Percentiles rank a stretch among this genome's conserved stretches.
Conservation (phyloP, 1,140 invertebrate species). For the Eumeta japonica region DNA sequence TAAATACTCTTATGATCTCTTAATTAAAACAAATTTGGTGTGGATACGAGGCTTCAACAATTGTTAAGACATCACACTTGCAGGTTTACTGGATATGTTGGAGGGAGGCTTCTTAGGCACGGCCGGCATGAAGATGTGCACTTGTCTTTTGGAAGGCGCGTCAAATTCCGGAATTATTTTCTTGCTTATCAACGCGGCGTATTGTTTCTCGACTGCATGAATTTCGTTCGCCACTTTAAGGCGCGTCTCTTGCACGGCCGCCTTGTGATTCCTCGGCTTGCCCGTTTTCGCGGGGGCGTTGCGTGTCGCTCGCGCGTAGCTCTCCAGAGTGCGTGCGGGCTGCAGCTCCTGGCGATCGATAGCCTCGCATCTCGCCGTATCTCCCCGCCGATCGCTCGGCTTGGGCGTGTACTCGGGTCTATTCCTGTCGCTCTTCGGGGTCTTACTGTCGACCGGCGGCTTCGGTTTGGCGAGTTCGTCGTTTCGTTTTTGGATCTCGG, state of each 20-base stretch:
- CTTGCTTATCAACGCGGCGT: slow-evolving; percentile 45
- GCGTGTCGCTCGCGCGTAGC: slow-evolving; percentile 46
- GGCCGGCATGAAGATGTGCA: slow-evolving; percentile 70
- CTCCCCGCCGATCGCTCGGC: slow-evolving; percentile 20
- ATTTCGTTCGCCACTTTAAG: slow-evolving; percentile 36
- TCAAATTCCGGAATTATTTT: slow-evolving; percentile 40
- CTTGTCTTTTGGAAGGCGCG: slow-evolving; percentile 53
- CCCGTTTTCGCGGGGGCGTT: slow-evolving; percentile 7
- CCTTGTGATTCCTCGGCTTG: slow-evolving; percentile 24
- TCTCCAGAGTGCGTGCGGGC: slow-evolving; percentile 45
- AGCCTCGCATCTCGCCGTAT: slow-evolving; percentile 18
- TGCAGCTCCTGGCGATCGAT: slow-evolving; percentile 47
- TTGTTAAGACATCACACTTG: slow-evolving; percentile 39
- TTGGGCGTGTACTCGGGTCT: slow-evolving; percentile 18
- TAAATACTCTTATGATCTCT: too few relatives aligned
- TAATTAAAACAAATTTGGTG: too few relatives aligned
- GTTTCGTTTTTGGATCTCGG: slow-evolving; percentile 37
- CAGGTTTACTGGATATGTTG: slow-evolving; percentile 21
- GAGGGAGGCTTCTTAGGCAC: slow-evolving; percentile 46
- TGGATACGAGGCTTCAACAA: too few relatives aligned
- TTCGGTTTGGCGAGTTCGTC: slow-evolving; percentile 32
- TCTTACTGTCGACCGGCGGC: slow-evolving; percentile 29
- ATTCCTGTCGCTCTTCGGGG: slow-evolving; percentile 13
- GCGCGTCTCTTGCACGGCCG: slow-evolving; percentile 31
- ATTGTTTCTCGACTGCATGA: slow-evolving; percentile 42